Evolutionary conservation across 2,113 vertebrate genomes (phyloP).

Genomic region (Coptodon bakossiorum): DNA sequence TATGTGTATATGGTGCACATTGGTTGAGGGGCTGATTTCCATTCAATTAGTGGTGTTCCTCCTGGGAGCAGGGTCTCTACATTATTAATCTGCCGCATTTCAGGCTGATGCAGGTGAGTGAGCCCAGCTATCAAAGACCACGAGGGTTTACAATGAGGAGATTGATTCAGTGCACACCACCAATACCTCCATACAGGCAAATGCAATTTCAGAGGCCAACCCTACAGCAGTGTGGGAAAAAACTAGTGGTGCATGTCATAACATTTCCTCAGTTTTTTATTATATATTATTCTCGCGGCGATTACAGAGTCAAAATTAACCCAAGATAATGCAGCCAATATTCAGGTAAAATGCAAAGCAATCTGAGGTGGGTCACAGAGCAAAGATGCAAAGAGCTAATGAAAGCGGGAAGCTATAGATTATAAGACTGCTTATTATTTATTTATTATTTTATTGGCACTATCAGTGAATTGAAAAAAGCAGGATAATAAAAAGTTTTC

Average conservation of each 20-base stretch:
- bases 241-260: neutral
- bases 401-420: neutral
- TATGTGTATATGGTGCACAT: neutral
- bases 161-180: neutral
- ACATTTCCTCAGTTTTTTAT: neutral
- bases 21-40: neutral
- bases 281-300: neutral
- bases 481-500: neutral
- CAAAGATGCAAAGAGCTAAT: neutral
- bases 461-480: neutral
- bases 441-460: neutral
- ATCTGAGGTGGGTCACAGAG: neutral
- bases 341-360: neutral
- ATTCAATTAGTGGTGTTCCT: neutral
- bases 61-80: neutral
- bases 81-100: slow-evolving; percentile 30
- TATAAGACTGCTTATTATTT: neutral
- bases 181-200: neutral
- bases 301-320: neutral
- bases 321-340: neutral
- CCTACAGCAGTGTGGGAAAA: neutral
- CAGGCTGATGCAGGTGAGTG: slow-evolving; percentile 4
- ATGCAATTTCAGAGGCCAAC: slow-evolving; percentile 20
- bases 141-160: neutral
- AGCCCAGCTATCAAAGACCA: neutral